Evolutionary conservation across 2,888 invertebrate genomes (phyloP).

Genomic region (Rutpela maculata): DNA sequence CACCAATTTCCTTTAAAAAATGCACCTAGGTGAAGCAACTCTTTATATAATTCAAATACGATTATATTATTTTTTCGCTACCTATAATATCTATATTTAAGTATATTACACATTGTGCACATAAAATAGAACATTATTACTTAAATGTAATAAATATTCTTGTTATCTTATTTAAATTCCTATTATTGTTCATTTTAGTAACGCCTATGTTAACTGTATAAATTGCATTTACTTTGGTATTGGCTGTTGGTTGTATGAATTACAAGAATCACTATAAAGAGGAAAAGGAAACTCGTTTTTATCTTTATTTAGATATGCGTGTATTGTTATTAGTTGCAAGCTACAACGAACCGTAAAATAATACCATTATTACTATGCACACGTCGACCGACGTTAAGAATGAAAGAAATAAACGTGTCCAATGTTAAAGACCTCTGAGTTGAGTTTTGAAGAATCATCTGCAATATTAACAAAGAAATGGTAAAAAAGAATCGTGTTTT

Average conservation of each 20-base stretch:
- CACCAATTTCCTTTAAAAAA: too few species aligned
- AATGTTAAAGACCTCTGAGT: not conserved
- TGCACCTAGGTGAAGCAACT: too few species aligned
- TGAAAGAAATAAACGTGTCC: not conserved
- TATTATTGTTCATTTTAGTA: not conserved
- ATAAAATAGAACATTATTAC: not conserved
- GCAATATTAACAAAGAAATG: slow-evolving; percentile 14
- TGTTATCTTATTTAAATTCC: not conserved
- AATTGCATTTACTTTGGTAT: slow-evolving; percentile 7
- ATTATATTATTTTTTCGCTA: not conserved
- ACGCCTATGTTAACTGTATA: not conserved
- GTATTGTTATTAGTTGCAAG: slow-evolving; percentile 31
- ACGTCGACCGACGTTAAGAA: not conserved
- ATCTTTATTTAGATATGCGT: slow-evolving; percentile 30
- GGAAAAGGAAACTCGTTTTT: slow-evolving; percentile 35
- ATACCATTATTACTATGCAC: slow-evolving; percentile 21
- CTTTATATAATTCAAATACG: too few species aligned
- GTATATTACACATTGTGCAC: not conserved
- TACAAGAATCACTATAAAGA: slow-evolving; percentile 18
- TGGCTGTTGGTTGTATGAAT: slow-evolving; percentile 2
- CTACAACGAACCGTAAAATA: slow-evolving; percentile 29
- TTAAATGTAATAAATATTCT: not conserved
- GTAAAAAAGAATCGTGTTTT: slow-evolving; percentile 39
- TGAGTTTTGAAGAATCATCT: not conserved
- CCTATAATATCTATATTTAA: not conserved